A percentile compares a stretch with the other conserved stretches of the same genome.
Evolutionary conservation across 2,113 vertebrate genomes (phyloP).

Genomic region (Riparia riparia): DNA sequence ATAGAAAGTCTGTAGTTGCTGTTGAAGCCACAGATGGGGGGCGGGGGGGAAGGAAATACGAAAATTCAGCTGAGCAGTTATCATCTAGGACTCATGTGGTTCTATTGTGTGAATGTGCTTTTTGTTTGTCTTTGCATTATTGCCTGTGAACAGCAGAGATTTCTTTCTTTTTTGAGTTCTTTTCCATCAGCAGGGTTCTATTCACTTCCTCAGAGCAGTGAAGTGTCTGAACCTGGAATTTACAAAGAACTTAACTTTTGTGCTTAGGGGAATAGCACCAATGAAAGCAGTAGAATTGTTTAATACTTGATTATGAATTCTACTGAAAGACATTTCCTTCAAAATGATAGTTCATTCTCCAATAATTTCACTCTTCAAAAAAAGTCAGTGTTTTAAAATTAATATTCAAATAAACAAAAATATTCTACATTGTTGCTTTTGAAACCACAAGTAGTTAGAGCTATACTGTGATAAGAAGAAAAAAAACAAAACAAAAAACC

Average conservation of each 20-base stretch:
- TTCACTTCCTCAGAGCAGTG: background rate
- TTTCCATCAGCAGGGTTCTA: background rate
- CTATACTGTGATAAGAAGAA: background rate
- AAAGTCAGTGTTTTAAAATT: background rate
- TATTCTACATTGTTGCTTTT: background rate
- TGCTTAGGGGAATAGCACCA: background rate
- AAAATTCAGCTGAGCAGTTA: background rate
- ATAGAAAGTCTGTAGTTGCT: background rate
- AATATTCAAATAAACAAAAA: background rate
- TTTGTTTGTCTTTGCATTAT: conserved; percentile 26
- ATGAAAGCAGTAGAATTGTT: background rate
- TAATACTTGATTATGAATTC: background rate
- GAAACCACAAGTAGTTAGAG: background rate
- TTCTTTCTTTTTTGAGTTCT: background rate
- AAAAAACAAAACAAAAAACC: background rate
- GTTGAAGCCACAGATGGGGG: background rate
- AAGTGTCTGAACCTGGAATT: background rate
- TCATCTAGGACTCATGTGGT: rapidly evolving
- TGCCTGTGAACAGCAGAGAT: background rate
- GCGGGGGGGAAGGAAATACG: background rate
- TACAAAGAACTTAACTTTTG: background rate
- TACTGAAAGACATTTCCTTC: background rate
- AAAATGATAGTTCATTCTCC: background rate
- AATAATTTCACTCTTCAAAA: background rate
- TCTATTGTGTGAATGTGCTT: background rate